A percentile compares a stretch with the other conserved stretches of the same genome.
Conservation (phyloP, 2,797 vertebrate genomes). For the Lepidocolaptes lacrymiger region DNA sequence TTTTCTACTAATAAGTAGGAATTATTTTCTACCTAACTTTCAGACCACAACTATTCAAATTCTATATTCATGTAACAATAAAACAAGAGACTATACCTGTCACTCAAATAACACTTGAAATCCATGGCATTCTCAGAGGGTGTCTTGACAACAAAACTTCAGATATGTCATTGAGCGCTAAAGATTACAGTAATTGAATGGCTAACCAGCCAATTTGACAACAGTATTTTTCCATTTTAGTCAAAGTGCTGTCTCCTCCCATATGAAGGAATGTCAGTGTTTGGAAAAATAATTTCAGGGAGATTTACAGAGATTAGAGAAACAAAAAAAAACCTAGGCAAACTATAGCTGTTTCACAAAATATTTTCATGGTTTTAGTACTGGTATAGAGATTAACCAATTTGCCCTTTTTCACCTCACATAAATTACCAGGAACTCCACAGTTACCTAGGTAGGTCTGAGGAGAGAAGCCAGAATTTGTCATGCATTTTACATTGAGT, state of each 20-base stretch:
- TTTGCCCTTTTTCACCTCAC: not conserved
- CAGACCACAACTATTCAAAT: not conserved
- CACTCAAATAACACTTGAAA: not conserved
- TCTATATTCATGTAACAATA: not conserved
- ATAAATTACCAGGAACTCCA: not conserved
- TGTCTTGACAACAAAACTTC: not conserved
- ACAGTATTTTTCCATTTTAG: constrained; percentile 26
- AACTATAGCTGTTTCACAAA: not conserved
- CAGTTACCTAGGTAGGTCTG: not conserved
- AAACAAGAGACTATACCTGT: not conserved
- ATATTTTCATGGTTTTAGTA: not conserved
- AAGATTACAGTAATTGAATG: not conserved
- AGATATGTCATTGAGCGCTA: not conserved
- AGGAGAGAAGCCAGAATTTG: not conserved
- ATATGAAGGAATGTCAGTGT: not conserved
- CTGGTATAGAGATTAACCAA: not conserved
- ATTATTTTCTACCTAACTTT: not conserved
- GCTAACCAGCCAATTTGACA: not conserved
- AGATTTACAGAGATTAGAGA: constrained; percentile 2
- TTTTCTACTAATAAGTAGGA: not conserved
- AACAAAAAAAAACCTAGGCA: not conserved
- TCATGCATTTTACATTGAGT: not conserved
- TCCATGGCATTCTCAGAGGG: not conserved
- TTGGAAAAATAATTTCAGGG: not conserved
- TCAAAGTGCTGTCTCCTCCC: not conserved